phyloP scores from a whole-genome alignment of 2,888 invertebrate genomes.

The Dicyrtomina minuta region DNA sequence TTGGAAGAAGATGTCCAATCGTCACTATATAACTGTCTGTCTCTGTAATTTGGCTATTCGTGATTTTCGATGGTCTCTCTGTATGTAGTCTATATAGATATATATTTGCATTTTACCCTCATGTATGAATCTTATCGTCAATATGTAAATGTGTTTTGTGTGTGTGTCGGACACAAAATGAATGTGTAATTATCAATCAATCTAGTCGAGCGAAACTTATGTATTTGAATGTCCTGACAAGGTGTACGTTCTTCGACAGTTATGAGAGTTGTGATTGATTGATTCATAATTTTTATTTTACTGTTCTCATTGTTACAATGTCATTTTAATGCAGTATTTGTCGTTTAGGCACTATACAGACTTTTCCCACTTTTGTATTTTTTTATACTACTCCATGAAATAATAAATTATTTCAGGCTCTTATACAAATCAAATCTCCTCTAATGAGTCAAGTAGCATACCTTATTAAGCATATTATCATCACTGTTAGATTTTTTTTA shows the following conservation, averaged over 20 bases:
- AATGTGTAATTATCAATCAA: background rate
- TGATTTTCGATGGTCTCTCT: background rate
- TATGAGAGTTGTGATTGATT: constrained; percentile 2
- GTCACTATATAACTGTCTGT: no score
- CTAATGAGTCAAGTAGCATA: no score
- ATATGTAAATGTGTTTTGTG: background rate
- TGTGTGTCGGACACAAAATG: background rate
- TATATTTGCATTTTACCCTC: background rate
- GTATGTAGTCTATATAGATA: background rate
- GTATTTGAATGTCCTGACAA: background rate
- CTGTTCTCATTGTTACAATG: background rate
- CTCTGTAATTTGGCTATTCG: background rate
- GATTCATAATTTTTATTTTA: background rate
- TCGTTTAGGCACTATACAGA: background rate
- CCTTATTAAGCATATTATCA: no score
- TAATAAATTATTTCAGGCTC: no score
- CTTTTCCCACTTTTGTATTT: background rate
- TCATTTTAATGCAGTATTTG: constrained; percentile 4
- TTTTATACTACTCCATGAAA: no score
- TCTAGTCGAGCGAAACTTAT: constrained; percentile 15
- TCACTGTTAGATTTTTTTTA: no score
- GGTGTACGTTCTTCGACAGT: background rate
- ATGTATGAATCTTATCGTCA: constrained; percentile 1
- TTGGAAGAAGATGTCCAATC: no score
- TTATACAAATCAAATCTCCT: no score